phyloP scores from a whole-genome alignment of 2,113 vertebrate genomes.

The Narcine bancroftii region DNA sequence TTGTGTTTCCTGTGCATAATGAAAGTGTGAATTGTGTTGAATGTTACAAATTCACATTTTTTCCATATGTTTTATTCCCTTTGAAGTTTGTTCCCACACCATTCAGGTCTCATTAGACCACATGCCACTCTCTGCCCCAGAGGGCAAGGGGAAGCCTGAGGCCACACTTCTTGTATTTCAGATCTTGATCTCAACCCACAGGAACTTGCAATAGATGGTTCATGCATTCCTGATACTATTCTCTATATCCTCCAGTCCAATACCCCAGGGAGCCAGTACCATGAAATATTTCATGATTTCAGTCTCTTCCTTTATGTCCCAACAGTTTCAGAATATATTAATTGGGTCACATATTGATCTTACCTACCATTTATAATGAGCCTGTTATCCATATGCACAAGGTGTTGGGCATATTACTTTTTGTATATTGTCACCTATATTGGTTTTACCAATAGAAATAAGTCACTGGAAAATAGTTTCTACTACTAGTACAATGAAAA shows the following conservation, averaged over 20 bases:
- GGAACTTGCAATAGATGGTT: neutral
- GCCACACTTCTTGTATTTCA: neutral
- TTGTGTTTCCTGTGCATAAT: conserved; percentile 29
- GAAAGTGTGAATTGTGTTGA: conserved; percentile 23
- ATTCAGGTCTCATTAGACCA: neutral
- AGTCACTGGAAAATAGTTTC: neutral
- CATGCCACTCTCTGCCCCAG: neutral
- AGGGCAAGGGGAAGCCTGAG: neutral
- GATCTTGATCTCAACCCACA: neutral
- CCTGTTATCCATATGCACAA: neutral
- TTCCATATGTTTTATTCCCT: conserved; percentile 16
- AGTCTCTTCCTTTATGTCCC: neutral
- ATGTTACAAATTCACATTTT: neutral
- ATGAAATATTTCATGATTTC: neutral
- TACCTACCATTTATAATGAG: too few species aligned
- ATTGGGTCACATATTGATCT: too few species aligned
- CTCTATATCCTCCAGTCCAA: neutral
- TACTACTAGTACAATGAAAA: too few species aligned
- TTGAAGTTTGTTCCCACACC: conserved; percentile 22
- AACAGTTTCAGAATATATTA: neutral
- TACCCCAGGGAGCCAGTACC: neutral
- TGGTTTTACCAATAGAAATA: neutral
- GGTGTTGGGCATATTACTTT: neutral
- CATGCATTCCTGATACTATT: neutral
- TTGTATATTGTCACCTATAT: neutral